phyloP scores from a whole-genome alignment of 2,888 invertebrate species.

The Sycophila texana region DNA sequence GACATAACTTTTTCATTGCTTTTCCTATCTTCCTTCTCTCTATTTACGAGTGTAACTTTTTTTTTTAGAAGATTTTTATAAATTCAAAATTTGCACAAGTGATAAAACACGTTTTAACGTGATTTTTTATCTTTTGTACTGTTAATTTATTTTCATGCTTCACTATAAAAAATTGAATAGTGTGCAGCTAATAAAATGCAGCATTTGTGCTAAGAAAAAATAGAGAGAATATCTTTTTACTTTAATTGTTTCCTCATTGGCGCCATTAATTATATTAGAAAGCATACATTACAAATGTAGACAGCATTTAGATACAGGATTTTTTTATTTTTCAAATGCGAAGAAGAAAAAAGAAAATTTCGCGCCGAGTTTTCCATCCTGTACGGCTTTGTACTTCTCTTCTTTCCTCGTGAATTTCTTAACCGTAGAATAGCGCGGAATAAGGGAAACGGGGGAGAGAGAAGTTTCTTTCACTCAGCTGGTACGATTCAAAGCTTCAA shows the following conservation, averaged over 20 bases:
- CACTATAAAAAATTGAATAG: too few relatives aligned
- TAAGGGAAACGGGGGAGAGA: slow-evolving; percentile 39
- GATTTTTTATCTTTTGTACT: too few relatives aligned
- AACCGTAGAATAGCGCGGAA: slow-evolving; percentile 34
- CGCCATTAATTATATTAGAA: too few relatives aligned
- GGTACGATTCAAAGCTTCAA: slow-evolving; percentile 64
- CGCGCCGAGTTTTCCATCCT: slow-evolving; percentile 17
- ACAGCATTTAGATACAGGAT: background rate
- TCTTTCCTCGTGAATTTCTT: background rate
- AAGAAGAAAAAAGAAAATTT: slow-evolving; percentile 1
- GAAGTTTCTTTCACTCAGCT: slow-evolving; percentile 58
- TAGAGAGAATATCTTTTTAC: too few relatives aligned
- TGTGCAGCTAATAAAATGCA: too few relatives aligned
- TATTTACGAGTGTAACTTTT: slow-evolving; percentile 29
- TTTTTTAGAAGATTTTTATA: slow-evolving; percentile 17
- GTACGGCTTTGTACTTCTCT: slow-evolving; percentile 18
- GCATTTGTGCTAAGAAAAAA: too few relatives aligned
- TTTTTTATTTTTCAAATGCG: background rate
- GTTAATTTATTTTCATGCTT: too few relatives aligned
- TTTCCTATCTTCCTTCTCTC: background rate
- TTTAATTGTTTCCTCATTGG: too few relatives aligned
- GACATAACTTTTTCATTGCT: background rate
- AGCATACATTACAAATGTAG: too few relatives aligned
- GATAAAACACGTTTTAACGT: too few relatives aligned
- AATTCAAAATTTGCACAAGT: too few relatives aligned